These are phyloP conservation scores for Podarcis lilfordi DNA, from an alignment of 2,797 vertebrate genomes.

Conservation along the genomic window DNA sequence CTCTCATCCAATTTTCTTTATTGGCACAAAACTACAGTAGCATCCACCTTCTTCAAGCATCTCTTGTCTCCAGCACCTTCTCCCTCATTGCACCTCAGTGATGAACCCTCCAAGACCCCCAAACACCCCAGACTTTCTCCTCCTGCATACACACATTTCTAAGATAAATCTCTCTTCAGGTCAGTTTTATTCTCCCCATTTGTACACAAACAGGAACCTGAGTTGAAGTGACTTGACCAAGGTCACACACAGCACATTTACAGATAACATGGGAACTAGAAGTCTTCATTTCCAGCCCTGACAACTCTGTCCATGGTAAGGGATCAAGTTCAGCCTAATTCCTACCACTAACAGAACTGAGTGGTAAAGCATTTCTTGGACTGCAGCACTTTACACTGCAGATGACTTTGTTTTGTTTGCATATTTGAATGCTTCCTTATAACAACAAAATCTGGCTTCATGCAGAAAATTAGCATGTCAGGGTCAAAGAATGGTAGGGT, in stretches of 20 bases:
- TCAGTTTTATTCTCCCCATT: slow-evolving; percentile 17
- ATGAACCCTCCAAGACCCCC: not conserved
- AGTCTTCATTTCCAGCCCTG: not conserved
- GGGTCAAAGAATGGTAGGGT: not conserved
- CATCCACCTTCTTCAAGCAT: not conserved
- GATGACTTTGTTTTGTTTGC: not conserved
- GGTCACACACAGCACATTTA: slow-evolving; percentile 2
- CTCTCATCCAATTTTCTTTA: slow-evolving; percentile 33
- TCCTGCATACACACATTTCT: not conserved
- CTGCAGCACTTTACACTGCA: not conserved
- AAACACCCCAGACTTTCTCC: not conserved
- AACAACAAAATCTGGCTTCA: not conserved
- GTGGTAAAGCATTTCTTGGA: not conserved
- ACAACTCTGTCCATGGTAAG: not conserved
- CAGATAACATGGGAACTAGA: not conserved
- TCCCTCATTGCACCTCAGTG: not conserved
- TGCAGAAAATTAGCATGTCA: not conserved
- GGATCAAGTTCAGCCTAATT: not conserved
- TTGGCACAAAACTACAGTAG: slow-evolving; percentile 45
- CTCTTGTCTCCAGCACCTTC: not conserved
- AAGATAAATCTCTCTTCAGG: not conserved
- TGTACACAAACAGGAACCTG: slow-evolving; percentile 27
- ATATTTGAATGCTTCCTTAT: not conserved
- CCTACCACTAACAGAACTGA: not conserved
- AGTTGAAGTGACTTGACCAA: slow-evolving; percentile 37